Percentiles rank a stretch among this genome's conserved stretches.
These are phyloP conservation scores for Leuciscus waleckii DNA, from an alignment of 2,797 vertebrate species.

Conservation along the genomic window DNA sequence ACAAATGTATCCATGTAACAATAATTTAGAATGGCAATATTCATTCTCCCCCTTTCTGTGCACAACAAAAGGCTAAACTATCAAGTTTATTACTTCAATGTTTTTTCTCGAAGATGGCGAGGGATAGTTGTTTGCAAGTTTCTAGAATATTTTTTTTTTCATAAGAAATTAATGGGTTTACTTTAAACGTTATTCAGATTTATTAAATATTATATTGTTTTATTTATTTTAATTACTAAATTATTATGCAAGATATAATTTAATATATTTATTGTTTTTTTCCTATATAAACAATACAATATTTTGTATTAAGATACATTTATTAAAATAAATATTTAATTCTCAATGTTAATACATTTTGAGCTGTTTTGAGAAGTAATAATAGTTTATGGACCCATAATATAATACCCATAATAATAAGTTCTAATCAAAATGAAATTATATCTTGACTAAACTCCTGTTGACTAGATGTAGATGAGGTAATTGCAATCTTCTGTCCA, in stretches of 20 bases:
- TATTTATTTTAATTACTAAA: background rate
- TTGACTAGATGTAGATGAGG: constrained; percentile 10
- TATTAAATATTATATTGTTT: background rate
- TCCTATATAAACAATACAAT: background rate
- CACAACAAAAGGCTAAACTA: background rate
- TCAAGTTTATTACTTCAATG: background rate
- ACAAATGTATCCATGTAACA: background rate
- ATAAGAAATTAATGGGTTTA: background rate
- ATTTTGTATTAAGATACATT: no score
- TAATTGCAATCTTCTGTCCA: constrained; percentile 64
- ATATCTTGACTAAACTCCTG: background rate
- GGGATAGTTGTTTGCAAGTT: background rate
- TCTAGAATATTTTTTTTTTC: background rate
- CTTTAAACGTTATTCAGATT: background rate
- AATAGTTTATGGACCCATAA: background rate
- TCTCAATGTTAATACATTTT: background rate
- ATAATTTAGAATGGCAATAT: background rate
- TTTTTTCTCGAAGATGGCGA: no score
- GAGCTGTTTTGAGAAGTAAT: background rate
- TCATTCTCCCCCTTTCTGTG: background rate
- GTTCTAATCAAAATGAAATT: background rate
- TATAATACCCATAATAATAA: background rate
- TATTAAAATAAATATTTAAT: background rate
- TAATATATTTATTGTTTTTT: background rate
- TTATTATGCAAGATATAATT: background rate